Evolutionary conservation across 2,113 vertebrate genomes (phyloP), one percentile per base, ranked within the genome.

Genomic region (Toxotes chatareus): DNA sequence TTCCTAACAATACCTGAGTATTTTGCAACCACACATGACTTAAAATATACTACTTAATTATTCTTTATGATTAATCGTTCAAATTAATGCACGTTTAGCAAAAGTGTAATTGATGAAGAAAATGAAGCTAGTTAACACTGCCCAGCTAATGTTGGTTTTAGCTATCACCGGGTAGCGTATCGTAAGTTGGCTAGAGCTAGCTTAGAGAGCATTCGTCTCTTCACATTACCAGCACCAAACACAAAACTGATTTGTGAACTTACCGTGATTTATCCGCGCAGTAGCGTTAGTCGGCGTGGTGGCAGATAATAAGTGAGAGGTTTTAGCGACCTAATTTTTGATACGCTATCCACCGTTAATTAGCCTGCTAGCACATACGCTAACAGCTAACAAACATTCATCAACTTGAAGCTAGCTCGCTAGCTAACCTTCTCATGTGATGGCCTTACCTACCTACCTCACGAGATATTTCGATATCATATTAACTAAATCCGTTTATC

Each of bases 361-460:
- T 76, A 75, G 61, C 75, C 56, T 31, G 61, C 56, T 80, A 87
- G 77, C 89, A 65, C 40, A 17, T 6, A 55, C 0, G 85, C 83
- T 91, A 90, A 80, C 65, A 49, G 79, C 79, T 85, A 83, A 56
- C 27, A 36, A 21, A 74, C 51, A 11, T 49, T 59, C 38, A 79
- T 80, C 53, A 77, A 83, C 79, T 82, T 75, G n/a, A 59, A 79
- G 47, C 51, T 76, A 60, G 65, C 86, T 73, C 38, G n/a, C 72
- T 56, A 34, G 61, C 78, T 53, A 60, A 65, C 56, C 62, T 34
- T 61, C 42, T 40, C 34, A 21, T 49, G 0, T 56, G 31, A 42
- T 32, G 57, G 21, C 17, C 12, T 5, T 21, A 62, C 73, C 61
- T 19, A 27, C 21, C 17, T 19, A 5, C 34, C 42, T 53, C 23